Base-by-base conservation (phyloP, 2,113 vertebrate genomes). In the Psilopogon haemacephalus region DNA sequence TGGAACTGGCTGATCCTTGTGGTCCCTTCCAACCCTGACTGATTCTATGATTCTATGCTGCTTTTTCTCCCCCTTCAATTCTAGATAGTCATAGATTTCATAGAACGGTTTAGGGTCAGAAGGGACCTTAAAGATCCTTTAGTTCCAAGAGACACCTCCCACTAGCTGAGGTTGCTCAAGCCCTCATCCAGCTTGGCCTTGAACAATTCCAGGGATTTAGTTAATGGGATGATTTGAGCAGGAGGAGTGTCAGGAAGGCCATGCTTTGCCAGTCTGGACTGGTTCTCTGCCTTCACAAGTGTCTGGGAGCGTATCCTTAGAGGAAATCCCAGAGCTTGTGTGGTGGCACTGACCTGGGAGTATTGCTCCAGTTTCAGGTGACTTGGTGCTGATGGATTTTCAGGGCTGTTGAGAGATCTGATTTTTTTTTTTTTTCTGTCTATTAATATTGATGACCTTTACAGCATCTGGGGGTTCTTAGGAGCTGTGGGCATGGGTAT, bases 381-480 rank as follows among this genome's bases (percentile, higher is more conserved):
- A 10, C 63, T 71, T 35, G 82, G 85, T 91, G 42, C 46, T 93
- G 91, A 84, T n/a, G n/a, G n/a, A n/a, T n/a, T 94, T 91, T 88
- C 30, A 28, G 72, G 91, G 69, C 60, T 94, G 72, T 52, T 80
- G 78, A 55, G 94, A 55, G 64, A 35, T 93, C 42, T 89, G 28
- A n/a, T n/a, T n/a, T n/a, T n/a, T n/a, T n/a, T n/a, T n/a, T n/a
- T 0, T 67, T 88, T 88, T 91, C 9, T 33, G 12, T 65, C 75
- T 83, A 7, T 86, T 65, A 76, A 0, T 80, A 46, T 94, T 95
- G 89, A 33, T 88, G 68, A 26, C 40, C 82, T 88, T 67, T 67
- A 59, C 15, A 67, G 37, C 23, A 26, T 77, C 64, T 83, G 62
- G 33, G 73, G 59, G 37, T 54, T 80, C 33, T 75, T 63, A 26